Percentiles rank a stretch among this genome's conserved stretches.
Evolutionary conservation across 1,140 invertebrate species (phyloP).

Genomic region (Glossosoma conforme): DNA sequence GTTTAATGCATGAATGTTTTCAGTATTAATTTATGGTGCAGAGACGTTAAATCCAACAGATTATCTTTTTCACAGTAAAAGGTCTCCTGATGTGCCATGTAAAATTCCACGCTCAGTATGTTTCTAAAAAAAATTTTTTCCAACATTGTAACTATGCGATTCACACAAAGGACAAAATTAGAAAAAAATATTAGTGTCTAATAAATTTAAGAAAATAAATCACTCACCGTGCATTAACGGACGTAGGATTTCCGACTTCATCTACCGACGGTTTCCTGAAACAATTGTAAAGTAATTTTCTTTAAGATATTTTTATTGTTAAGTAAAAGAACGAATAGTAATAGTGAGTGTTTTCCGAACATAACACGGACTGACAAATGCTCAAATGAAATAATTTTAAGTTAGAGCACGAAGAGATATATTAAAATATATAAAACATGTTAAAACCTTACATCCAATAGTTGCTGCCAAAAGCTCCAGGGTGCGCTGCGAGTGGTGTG

Average conservation of each 20-base stretch:
- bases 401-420: constrained; percentile 9
- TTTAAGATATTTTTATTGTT: constrained; percentile 9
- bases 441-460: constrained; percentile 30
- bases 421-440: constrained; percentile 5
- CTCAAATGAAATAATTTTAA: constrained; percentile 44
- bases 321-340: too few relatives aligned
- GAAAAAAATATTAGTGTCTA: background rate
- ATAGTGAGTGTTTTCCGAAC: too few relatives aligned
- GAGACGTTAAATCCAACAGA: too few relatives aligned
- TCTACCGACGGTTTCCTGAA: constrained; percentile 64
- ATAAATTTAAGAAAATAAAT: constrained; percentile 10
- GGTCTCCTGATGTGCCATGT: too few relatives aligned
- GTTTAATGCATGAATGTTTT: too few relatives aligned
- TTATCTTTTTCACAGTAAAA: too few relatives aligned
- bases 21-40: too few relatives aligned
- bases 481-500: constrained; percentile 20
- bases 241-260: constrained; percentile 59
- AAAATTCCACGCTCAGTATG: too few relatives aligned
- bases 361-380: too few relatives aligned
- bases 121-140: too few relatives aligned
- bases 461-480: constrained; percentile 20
- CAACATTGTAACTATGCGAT: too few relatives aligned
- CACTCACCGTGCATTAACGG: constrained; percentile 65
- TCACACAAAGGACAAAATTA: background rate
- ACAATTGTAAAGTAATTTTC: constrained; percentile 34